A percentile compares a stretch with the other conserved stretches of the same genome.
phyloP scores from a whole-genome alignment of 2,888 invertebrate genomes.

The Luperina nickerlii region DNA sequence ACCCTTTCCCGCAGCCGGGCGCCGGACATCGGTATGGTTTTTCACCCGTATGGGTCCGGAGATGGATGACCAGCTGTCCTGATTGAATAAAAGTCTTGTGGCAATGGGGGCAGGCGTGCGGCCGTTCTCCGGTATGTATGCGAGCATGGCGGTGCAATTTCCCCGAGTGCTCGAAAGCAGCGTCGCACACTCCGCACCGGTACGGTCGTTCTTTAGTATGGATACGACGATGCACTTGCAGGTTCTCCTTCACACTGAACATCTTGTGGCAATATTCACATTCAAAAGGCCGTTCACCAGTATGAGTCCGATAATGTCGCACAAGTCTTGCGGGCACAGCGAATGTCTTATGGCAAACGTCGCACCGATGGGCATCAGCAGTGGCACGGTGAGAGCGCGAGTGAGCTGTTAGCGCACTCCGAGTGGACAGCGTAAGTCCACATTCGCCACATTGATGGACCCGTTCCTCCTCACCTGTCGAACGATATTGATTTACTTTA shows the following conservation, averaged over 20 bases:
- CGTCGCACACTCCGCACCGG: conserved; percentile 96
- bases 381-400: conserved; percentile 86
- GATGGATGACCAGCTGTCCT: conserved; percentile 97
- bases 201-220: conserved; percentile 98
- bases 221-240: conserved; percentile 96
- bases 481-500: conserved; percentile 78
- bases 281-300: conserved; percentile 97
- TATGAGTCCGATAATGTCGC: conserved; percentile 97
- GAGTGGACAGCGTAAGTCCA: conserved; percentile 93
- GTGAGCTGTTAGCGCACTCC: conserved; percentile 94
- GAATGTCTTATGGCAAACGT: conserved; percentile 97
- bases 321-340: conserved; percentile 96
- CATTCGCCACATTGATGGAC: conserved; percentile 92
- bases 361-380: conserved; percentile 95
- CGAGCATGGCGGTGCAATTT: conserved; percentile 97
- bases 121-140: conserved; percentile 97
- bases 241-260: conserved; percentile 97
- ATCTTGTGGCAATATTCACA: conserved; percentile 98
- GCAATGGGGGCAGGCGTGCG: conserved; percentile 96
- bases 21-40: conserved; percentile 95
- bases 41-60: conserved; percentile 96
- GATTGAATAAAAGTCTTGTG: conserved; percentile 97
- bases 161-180: conserved; percentile 97
- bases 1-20: conserved; percentile 96
- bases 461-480: conserved; percentile 89